A percentile compares a stretch with the other conserved stretches of the same genome.
Evolutionary conservation across 2,888 invertebrate species (phyloP).

Genomic region (Morpho achilles): DNA sequence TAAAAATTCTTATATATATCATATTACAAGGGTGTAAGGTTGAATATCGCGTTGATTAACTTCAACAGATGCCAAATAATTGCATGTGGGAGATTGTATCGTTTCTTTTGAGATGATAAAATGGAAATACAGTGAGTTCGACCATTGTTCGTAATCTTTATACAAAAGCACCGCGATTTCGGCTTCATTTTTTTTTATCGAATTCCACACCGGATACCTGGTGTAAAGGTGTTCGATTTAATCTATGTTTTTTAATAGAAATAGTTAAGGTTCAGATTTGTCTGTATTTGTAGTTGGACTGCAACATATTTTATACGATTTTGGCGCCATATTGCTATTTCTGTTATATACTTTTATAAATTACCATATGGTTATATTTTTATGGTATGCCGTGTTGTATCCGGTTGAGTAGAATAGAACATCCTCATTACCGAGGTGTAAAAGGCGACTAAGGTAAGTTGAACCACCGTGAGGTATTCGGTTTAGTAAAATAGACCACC

Average conservation of each 20-base stretch:
- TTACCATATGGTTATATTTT: no score
- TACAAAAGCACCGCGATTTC: slow-evolving; percentile 61
- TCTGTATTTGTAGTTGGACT: slow-evolving; percentile 27
- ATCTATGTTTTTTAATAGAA: slow-evolving; percentile 10
- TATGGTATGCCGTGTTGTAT: no score
- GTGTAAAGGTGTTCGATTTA: slow-evolving; percentile 38
- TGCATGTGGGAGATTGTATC: slow-evolving; percentile 24
- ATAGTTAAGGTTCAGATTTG: slow-evolving; percentile 41
- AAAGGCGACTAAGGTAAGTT: no score
- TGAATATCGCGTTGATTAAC: slow-evolving; percentile 22
- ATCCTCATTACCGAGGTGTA: no score
- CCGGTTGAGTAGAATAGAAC: no score
- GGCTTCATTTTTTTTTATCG: slow-evolving; percentile 40
- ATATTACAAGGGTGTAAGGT: slow-evolving; percentile 21
- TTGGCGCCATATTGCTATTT: slow-evolving; percentile 41
- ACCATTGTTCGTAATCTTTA: slow-evolving; percentile 60
- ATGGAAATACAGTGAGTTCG: slow-evolving; percentile 59
- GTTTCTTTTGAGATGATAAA: slow-evolving; percentile 59
- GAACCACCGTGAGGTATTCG: no score
- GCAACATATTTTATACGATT: slow-evolving; percentile 31
- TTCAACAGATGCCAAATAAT: slow-evolving; percentile 14
- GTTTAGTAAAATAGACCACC: no score
- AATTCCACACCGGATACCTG: slow-evolving; percentile 63
- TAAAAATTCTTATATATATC: slow-evolving; percentile 4
- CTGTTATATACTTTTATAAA: not conserved